Evolutionary conservation across 2,888 invertebrate genomes (phyloP), one percentile per base, ranked within the genome.

Genomic region (Boloria selene): DNA sequence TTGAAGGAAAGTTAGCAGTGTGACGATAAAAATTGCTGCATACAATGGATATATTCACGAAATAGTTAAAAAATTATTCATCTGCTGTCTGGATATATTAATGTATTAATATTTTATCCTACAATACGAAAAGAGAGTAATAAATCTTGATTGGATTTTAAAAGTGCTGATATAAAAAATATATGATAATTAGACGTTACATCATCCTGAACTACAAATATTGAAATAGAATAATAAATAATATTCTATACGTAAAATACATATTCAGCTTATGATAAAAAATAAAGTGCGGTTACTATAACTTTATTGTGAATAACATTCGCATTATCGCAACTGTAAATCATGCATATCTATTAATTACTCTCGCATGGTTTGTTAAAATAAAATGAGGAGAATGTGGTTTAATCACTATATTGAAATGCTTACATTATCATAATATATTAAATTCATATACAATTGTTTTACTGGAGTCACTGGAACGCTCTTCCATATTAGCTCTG

Each of bases 381-480:
- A 64, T 53, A 54, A 60, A 53, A 60, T 45, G 52, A 49, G 54
- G 60, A 42, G 54, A 65, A 65, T 65, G 60, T 60, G 60, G 59
- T 38, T 59, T 59, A 59, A 59, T 59, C 31, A 59, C 17, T 26
- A 38, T 59, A 59, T 59, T 59, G 59, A 59, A 59, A 59, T 59
- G 47, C 14, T 13, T 13, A 3, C 17, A 49, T 59, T 49, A 49
- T 16, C 47, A 49, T 58, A 58, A 58, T 49, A 45, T 49, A 59
- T 59, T 47, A 59, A 59, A 59, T 26, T 55, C 18, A 17, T 56
- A 45, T 56, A 55, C 18, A 13, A 56, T 56, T 56, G 10, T 44
- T 55, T 18, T n/a, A 55, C 42, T 14, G 42, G 44, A n/a, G 18
- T 18, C 10, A 55, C 42, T 14, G 42, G 44, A n/a, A 44, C 44